Base-by-base conservation (phyloP, 2,888 invertebrate species). In the Aphidius colemani region DNA sequence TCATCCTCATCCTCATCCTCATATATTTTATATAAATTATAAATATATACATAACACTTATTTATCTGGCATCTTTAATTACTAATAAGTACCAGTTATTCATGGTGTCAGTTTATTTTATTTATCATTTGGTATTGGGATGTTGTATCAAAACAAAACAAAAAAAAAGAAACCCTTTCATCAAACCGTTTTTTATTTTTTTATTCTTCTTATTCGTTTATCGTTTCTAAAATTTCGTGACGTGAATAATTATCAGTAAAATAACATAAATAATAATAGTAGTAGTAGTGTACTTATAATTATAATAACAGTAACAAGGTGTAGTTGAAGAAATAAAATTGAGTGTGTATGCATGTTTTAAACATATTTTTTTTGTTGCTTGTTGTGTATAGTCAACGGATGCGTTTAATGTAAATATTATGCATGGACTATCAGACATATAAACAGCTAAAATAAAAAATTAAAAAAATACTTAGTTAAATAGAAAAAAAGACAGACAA, bases 351-450 rank as follows among this genome's bases (percentile, higher is more conserved):
- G 75, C 75, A 74, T 76, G 76, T 63, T 61, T 65, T 59, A 61
- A 62, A 58, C 64, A 59, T 66, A 66, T 60, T 57, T 60, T 10
- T 39, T 40, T 40, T 7, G 59, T 53, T 49, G 70, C 70, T 74
- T 74, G 68, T 69, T 63, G 48, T 60, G 45, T 43, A 53, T 51
- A 45, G n/a, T 40, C 61, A 43, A 18, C 46, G 61, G 55, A 48
- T 13, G 30, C 30, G 40, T 58, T 63, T 58, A 69, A 68, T 78
- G 74, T 78, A 76, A 76, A 78, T 77, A 30, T 30, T 30, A 75
- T 67, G 67, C 67, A 67, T 67, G 65, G 61, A 65, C 63, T 45
- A 59, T 64, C 45, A 53, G 66, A 66, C 63, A 53, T 49, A 57
- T 46, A 11, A 55, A 61, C 30, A 68, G 5, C 58, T 18, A 61